phyloP scores from a whole-genome alignment of 2,888 invertebrate genomes.

The Synanthedon andrenaeformis region DNA sequence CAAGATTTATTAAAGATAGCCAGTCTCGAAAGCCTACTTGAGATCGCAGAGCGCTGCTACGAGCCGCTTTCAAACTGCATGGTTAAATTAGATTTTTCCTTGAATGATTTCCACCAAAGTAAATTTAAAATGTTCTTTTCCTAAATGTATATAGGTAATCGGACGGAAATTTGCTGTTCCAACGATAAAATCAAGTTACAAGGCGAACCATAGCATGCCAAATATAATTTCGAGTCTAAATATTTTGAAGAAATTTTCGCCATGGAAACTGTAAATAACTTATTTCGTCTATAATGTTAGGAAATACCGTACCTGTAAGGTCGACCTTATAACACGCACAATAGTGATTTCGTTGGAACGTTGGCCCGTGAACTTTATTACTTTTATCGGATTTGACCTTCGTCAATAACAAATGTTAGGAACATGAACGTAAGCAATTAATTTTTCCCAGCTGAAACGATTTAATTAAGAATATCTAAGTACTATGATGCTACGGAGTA shows the following conservation, averaged over 20 bases:
- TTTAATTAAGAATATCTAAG: background rate
- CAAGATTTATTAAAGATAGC: background rate
- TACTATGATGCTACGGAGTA: background rate
- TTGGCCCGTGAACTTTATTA: background rate
- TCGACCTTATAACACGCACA: conserved; percentile 16
- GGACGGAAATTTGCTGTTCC: conserved; percentile 4
- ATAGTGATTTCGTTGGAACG: background rate
- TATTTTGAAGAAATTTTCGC: conserved; percentile 25
- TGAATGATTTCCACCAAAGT: background rate
- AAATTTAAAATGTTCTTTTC: background rate
- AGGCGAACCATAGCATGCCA: conserved; percentile 44
- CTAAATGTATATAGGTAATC: background rate
- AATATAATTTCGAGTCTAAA: conserved; percentile 29
- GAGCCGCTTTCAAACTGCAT: background rate
- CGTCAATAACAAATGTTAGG: background rate
- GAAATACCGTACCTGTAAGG: conserved; percentile 13
- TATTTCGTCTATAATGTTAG: conserved; percentile 22
- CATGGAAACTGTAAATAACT: conserved; percentile 17
- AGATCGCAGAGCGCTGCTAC: background rate
- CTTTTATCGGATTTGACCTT: background rate
- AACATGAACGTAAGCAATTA: background rate
- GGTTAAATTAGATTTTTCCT: background rate
- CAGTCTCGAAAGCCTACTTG: background rate
- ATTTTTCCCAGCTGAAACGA: background rate
- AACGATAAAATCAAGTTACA: conserved; percentile 25